These are phyloP conservation scores for Hystrix cristata DNA, from an alignment of 2,113 vertebrate genomes.

Conservation along the genomic window DNA sequence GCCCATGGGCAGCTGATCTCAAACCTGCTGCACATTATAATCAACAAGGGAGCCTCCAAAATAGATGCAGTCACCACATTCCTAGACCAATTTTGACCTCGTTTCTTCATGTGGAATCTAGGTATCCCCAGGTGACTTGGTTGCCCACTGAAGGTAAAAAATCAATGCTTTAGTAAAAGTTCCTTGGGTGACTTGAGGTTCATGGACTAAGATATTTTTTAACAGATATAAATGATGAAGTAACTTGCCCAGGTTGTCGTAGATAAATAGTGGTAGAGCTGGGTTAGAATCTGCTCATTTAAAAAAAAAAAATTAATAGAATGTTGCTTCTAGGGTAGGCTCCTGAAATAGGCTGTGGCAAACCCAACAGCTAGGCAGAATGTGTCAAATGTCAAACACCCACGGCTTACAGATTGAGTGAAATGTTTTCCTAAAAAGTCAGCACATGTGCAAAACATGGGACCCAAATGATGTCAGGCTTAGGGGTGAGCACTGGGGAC, in stretches of 20 bases:
- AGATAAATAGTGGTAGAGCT: not conserved
- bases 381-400: not conserved
- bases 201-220: not conserved
- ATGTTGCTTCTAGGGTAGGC: not conserved
- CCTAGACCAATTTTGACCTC: not conserved
- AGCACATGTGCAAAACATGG: not conserved
- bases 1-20: not conserved
- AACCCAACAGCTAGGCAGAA: not conserved
- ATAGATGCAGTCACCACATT: not conserved
- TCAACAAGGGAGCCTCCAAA: not conserved
- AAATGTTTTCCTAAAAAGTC: not conserved
- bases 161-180: not conserved
- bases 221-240: not conserved
- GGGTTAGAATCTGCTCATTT: not conserved
- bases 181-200: not conserved
- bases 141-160: not conserved
- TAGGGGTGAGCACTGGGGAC: not conserved
- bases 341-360: not conserved
- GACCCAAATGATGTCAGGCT: not conserved
- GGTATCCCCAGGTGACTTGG: not conserved
- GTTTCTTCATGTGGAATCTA: not conserved
- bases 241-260: not conserved
- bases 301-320: not conserved
- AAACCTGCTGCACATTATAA: not conserved
- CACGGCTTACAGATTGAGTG: not conserved